These are phyloP conservation scores for Turritopsis rubra DNA, from an alignment of 30 jellyfish, hydroid and myxozoan species.

Conservation along the genomic window DNA sequence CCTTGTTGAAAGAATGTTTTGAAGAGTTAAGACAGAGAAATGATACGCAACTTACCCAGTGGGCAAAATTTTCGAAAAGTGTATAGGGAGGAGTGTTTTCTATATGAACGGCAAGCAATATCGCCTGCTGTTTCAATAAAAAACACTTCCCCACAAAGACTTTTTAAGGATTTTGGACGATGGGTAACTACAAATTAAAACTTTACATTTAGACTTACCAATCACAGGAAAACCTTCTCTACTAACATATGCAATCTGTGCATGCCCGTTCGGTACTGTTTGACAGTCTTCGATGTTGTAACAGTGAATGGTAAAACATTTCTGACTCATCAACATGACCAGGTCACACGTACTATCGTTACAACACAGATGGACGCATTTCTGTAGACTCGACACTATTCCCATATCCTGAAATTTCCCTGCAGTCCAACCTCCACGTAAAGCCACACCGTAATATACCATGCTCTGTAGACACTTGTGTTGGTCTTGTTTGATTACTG, in stretches of 20 bases:
- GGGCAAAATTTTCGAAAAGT: no score
- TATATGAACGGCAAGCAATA: no score
- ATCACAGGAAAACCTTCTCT: constrained; percentile 56
- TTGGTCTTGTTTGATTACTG: constrained; percentile 17
- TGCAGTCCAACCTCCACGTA: constrained; percentile 97
- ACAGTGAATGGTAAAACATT: constrained; percentile 87
- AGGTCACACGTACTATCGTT: constrained; percentile 91
- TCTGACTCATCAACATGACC: constrained; percentile 87
- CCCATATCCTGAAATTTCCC: constrained; percentile 97
- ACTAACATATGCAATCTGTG: constrained; percentile 89
- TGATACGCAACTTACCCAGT: background rate
- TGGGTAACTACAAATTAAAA: background rate
- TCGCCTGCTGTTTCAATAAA: no score
- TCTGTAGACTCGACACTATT: constrained; percentile 58
- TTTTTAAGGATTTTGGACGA: no score
- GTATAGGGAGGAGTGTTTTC: no score
- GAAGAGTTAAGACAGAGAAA: background rate
- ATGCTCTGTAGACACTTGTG: constrained; percentile 82
- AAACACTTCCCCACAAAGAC: no score
- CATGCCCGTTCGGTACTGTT: constrained; percentile 93
- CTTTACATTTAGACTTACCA: constrained; percentile 22
- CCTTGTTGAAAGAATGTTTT: constrained; percentile 10
- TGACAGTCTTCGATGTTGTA: constrained; percentile 84
- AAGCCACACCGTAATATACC: constrained; percentile 91
- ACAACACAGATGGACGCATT: constrained; percentile 86